Base-by-base conservation (phyloP, 1,140 invertebrate genomes). In the Brachionus paranguensis region DNA sequence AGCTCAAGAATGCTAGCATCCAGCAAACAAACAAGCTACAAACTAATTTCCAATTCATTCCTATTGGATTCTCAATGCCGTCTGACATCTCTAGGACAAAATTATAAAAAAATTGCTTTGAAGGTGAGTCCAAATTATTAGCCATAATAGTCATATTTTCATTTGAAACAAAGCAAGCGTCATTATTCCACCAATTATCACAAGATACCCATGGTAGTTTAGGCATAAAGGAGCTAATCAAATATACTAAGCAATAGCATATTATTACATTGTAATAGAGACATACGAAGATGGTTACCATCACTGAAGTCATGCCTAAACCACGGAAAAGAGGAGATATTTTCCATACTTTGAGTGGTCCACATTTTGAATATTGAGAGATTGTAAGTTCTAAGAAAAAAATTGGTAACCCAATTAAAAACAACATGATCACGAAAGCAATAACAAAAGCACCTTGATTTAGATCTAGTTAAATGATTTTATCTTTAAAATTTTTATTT, bases 321-420 rank as follows among this genome's bases (percentile, higher is more conserved):
- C 93, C 94, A 92, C 92, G 93, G 86, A 95, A 93, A 60, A 95
- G 90, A 0, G 94, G 94, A 43, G 93, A 93, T 83, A 94, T 93
- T 85, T 92, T 91, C 93, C 93, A 95, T 64, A 93, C 91, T 14
- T 93, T 93, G 50, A 93, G 92, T 17, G 93, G 92, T 65, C 93
- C 93, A 87, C 92, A 91, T 86, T 93, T 93, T 50, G 93, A 93
- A 85, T 94, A 92, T 88, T 95, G 94, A 10, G 94, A 94, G 3
- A 95, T 89, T 0, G 93, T 92, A 2, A 95, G 90, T 88, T 95
- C 94, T 84, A 95, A 89, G 79, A 94, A 92, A 47, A 93, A 92
- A 1, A 93, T 90, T 0, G 94, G 94, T 45, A 94, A 89, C 0
- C 93, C 94, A 37, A 93, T 90, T 11, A 92, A 85, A 6, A 92